Evolutionary conservation across 1,140 invertebrate species (phyloP), one percentile per base, ranked within the genome.

Genomic region (Araneus ventricosus): DNA sequence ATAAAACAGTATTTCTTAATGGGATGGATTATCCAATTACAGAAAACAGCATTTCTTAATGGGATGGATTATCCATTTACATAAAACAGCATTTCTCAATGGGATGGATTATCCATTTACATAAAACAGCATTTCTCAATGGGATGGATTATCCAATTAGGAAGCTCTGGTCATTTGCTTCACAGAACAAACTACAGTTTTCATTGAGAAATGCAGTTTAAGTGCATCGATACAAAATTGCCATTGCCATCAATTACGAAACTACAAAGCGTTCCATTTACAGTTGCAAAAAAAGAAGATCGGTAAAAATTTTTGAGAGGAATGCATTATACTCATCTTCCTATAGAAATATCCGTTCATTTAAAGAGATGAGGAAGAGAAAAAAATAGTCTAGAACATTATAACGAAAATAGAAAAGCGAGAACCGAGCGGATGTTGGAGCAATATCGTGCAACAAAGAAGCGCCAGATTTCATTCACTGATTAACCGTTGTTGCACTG

Each of bases 391-490:
- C 10, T 22, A 52, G 37, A n/a, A 84, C 41, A 84, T 84, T 84
- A 57, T 84, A 52, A 84, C 45, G 39, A 84, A 84, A 84, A 84
- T 57, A 84, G 82, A 84, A 84, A 57, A 57, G 82, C 63, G 79
- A 45, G 79, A 82, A 45, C 37, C 41, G 41, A 84, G n/a, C 82
- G 82, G 82, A 84, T 84, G 82, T 57, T n/a, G 22, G 41, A 45
- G 82, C 45, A 84, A 84, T 84, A 84, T 84, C 52, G 85, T 22
- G 30, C 27, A 57, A 91, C 79, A 91, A 91, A 84, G 80, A 61
- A 84, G 89, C 80, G 20, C 90, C 90, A 61, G 90, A 92, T 92
- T 70, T 92, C 80, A 85, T 70, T 70, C 82, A 10, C 80, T 86
- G 90, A 92, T 92, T 92, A 92, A 86, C 90, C 57, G 61, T 84